A percentile compares a stretch with the other conserved stretches of the same genome.
Evolutionary conservation across 1,140 invertebrate genomes (phyloP).

Genomic region (Conus betulinus): DNA sequence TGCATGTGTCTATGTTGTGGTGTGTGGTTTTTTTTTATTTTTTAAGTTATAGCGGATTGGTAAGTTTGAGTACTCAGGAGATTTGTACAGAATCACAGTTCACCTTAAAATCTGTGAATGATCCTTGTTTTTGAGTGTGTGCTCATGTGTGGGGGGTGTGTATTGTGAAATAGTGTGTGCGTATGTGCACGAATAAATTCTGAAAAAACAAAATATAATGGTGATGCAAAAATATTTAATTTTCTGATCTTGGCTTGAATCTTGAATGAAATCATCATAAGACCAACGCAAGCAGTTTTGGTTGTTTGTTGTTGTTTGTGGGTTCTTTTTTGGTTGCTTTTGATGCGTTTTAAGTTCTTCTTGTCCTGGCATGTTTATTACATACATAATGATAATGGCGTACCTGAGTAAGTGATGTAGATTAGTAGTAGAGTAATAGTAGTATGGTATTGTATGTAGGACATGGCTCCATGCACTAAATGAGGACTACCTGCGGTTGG

Average conservation of each 20-base stretch:
- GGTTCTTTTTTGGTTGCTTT: too few relatives aligned
- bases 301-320: neutral
- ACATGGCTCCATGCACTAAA: conserved; percentile 1
- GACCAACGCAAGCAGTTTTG: neutral
- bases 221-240: neutral
- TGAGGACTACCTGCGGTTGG: neutral
- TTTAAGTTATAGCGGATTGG: neutral
- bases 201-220: neutral
- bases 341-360: neutral
- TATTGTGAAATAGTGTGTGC: neutral
- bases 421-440: too few relatives aligned
- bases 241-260: neutral
- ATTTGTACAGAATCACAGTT: conserved; percentile 2
- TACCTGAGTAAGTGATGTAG: neutral
- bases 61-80: conserved; percentile 10
- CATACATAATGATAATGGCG: neutral
- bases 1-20: too few relatives aligned
- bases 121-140: neutral
- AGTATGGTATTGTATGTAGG: neutral
- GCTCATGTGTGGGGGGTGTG: neutral
- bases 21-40: too few relatives aligned
- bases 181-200: neutral
- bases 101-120: neutral
- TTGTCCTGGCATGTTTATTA: neutral
- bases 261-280: neutral